phyloP scores from a whole-genome alignment of 2,797 vertebrate species.

The Heterohyrax brucei region DNA sequence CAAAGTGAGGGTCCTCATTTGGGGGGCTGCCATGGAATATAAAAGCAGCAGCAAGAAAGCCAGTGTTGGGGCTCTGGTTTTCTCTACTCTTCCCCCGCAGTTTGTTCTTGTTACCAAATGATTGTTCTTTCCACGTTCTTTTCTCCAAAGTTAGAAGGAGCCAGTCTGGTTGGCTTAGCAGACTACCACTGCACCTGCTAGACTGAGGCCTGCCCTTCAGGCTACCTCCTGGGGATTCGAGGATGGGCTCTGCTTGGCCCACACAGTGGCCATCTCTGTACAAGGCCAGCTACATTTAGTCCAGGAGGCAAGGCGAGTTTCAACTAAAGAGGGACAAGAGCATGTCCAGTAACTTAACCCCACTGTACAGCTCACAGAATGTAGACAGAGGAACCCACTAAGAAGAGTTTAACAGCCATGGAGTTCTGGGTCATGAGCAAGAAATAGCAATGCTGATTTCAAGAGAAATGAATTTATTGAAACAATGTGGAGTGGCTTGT shows the following conservation, averaged over 20 bases:
- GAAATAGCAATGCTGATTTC: background rate
- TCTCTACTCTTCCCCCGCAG: background rate
- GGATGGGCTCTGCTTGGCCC: background rate
- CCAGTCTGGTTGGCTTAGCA: background rate
- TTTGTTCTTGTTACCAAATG: background rate
- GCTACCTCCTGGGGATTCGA: background rate
- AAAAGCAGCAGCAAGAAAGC: background rate
- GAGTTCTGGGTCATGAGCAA: background rate
- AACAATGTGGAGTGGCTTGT: background rate
- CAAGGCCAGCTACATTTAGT: background rate
- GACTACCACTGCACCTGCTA: background rate
- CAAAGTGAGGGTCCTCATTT: background rate
- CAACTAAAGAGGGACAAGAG: background rate
- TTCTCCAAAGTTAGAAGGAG: constrained; percentile 9
- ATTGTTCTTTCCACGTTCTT: background rate
- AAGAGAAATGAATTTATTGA: background rate
- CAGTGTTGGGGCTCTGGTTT: background rate
- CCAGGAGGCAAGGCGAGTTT: background rate
- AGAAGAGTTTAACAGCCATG: background rate
- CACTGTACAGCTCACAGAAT: background rate
- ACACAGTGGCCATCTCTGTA: background rate
- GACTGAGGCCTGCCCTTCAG: background rate
- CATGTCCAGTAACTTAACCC: background rate
- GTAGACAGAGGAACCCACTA: background rate
- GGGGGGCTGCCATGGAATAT: too few species aligned